These are phyloP conservation scores for Lepilemur septentrionalis DNA, from an alignment of 2,797 vertebrate species.

Conservation along the genomic window DNA sequence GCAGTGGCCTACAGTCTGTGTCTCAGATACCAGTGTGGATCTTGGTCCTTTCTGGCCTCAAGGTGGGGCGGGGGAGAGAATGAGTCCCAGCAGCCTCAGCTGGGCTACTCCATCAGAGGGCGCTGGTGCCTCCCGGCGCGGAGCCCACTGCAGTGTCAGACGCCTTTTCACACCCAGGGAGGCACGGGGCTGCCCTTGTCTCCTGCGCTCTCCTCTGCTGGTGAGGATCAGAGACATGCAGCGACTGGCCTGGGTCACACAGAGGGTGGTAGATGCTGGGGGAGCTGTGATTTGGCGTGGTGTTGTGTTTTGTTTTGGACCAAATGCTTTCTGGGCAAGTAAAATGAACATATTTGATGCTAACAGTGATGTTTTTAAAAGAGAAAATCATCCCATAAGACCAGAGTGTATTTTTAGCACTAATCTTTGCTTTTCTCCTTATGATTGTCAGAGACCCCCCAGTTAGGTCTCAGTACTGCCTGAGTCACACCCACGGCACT, in stretches of 20 bases:
- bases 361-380: not conserved
- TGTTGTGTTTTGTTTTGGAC: not conserved
- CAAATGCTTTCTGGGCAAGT: not conserved
- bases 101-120: accelerated
- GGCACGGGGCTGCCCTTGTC: not conserved
- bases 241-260: not conserved
- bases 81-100: not conserved
- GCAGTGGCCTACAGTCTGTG: not conserved
- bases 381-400: not conserved
- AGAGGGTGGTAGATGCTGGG: not conserved
- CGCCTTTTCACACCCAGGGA: not conserved
- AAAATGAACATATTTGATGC: not conserved
- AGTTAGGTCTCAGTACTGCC: not conserved
- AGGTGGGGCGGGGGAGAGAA: not conserved
- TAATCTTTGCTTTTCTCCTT: not conserved
- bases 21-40: not conserved
- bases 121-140: accelerated
- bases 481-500: not conserved
- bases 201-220: not conserved
- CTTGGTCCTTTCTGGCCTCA: not conserved
- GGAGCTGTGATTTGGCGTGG: not conserved
- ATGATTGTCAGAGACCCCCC: not conserved
- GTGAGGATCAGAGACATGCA: accelerated
- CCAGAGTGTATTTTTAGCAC: not conserved
- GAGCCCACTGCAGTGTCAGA: not conserved